phyloP scores from a whole-genome alignment of 2,113 vertebrate species.

The Phocoena phocoena region DNA sequence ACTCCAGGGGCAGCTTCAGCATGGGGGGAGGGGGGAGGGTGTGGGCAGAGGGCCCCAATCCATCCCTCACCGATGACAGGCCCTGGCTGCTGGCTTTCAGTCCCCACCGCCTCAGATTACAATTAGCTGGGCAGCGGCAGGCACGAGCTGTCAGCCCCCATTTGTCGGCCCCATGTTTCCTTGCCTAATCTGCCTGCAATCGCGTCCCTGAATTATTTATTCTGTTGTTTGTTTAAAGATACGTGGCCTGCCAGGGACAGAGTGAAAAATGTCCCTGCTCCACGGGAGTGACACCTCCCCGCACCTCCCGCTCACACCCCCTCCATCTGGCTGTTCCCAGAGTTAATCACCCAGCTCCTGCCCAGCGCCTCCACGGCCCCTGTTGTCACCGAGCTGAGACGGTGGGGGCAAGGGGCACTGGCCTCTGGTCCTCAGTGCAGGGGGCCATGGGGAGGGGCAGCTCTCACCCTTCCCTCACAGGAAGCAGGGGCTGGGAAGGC shows the following conservation, averaged over 20 bases:
- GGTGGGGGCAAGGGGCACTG: not conserved
- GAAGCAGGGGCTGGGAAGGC: not conserved
- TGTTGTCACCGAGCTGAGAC: not conserved
- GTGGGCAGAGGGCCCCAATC: not conserved
- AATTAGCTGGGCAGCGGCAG: conserved; percentile 89
- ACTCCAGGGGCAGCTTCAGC: accelerated
- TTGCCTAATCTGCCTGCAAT: conserved; percentile 77
- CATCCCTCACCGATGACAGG: conserved; percentile 76
- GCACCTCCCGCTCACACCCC: not conserved
- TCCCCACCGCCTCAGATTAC: conserved; percentile 84
- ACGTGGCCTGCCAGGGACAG: conserved; percentile 77
- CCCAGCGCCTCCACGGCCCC: accelerated
- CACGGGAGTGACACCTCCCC: conserved; percentile 44
- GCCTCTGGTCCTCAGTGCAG: not conserved
- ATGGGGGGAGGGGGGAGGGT: accelerated
- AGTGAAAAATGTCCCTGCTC: conserved; percentile 79
- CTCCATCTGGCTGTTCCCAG: not conserved
- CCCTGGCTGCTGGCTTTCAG: conserved; percentile 84
- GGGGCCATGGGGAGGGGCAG: not conserved
- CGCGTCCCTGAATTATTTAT: conserved; percentile 84
- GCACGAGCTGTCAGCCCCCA: conserved; percentile 89
- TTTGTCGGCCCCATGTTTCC: conserved; percentile 86
- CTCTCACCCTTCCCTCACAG: not conserved
- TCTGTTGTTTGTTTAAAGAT: conserved; percentile 86
- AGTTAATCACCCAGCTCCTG: not conserved